Percentiles rank a stretch among this genome's conserved stretches.
Evolutionary conservation across 2,113 vertebrate genomes (phyloP).

Genomic region (Isurus oxyrinchus): DNA sequence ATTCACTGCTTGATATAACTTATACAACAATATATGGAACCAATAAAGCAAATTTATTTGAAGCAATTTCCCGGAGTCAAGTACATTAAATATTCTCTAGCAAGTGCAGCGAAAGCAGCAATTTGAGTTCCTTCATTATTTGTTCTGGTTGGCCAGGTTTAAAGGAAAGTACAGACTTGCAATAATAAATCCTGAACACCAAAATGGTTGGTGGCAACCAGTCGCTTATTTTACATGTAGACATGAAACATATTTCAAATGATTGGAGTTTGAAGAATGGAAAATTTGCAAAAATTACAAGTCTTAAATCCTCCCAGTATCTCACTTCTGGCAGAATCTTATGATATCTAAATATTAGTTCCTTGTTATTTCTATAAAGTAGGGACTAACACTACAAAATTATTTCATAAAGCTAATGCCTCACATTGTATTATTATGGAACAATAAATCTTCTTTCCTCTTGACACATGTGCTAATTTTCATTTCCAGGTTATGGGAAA

Average conservation of each 20-base stretch:
- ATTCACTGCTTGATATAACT: neutral
- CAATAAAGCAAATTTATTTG: conserved; percentile 2
- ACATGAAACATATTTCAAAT: neutral
- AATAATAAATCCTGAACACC: neutral
- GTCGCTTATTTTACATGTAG: neutral
- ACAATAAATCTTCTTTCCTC: neutral
- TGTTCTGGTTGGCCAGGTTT: neutral
- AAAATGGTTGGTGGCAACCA: neutral
- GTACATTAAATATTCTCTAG: neutral
- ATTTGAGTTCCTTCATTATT: neutral
- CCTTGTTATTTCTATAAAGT: neutral
- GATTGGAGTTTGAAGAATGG: neutral
- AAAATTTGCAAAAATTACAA: neutral
- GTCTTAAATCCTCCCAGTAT: neutral
- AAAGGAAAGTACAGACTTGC: neutral
- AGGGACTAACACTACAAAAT: neutral
- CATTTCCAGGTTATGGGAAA: neutral
- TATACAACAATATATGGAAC: neutral
- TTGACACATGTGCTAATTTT: neutral
- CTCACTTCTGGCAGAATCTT: neutral
- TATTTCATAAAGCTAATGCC: neutral
- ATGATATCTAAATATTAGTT: neutral
- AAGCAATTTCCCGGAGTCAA: neutral
- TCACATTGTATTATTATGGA: neutral
- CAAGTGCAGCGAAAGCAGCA: neutral